Percentiles rank a stretch among this genome's conserved stretches.
These are phyloP conservation scores for Sminthopsis crassicaudata DNA, from an alignment of 2,113 vertebrate species.

Conservation along the genomic window DNA sequence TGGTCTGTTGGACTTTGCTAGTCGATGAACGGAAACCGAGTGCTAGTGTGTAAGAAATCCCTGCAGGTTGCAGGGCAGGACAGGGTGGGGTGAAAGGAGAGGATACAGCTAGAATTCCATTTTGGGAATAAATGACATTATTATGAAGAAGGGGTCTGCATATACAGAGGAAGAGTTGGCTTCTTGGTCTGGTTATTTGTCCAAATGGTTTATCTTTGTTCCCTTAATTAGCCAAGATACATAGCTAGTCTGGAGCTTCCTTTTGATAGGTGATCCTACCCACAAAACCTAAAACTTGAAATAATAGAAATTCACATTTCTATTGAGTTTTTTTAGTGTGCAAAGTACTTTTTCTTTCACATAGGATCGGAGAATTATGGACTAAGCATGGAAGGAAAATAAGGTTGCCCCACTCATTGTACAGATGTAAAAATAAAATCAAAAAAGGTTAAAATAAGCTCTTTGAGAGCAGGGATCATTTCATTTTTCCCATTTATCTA, in stretches of 20 bases:
- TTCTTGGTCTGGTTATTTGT: background rate
- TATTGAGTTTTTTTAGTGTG: background rate
- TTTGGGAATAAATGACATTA: background rate
- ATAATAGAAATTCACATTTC: background rate
- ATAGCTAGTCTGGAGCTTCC: background rate
- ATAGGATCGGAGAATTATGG: background rate
- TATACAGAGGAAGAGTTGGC: background rate
- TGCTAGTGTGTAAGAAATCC: conserved; percentile 9
- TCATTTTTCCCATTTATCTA: background rate
- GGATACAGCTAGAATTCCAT: background rate
- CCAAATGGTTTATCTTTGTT: background rate
- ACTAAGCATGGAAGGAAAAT: background rate
- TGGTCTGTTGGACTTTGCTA: background rate
- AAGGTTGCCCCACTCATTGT: background rate
- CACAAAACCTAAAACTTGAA: background rate
- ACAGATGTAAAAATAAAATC: background rate
- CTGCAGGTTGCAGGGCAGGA: background rate
- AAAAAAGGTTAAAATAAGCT: background rate
- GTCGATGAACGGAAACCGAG: background rate
- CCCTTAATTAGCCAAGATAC: background rate
- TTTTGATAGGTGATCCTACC: background rate
- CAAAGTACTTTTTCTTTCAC: background rate
- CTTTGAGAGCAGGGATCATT: background rate
- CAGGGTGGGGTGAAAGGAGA: background rate
- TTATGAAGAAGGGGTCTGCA: background rate